Evolutionary conservation across 2,888 invertebrate species (phyloP), one percentile per base, ranked within the genome.

Genomic region (Brenthis hecate): DNA sequence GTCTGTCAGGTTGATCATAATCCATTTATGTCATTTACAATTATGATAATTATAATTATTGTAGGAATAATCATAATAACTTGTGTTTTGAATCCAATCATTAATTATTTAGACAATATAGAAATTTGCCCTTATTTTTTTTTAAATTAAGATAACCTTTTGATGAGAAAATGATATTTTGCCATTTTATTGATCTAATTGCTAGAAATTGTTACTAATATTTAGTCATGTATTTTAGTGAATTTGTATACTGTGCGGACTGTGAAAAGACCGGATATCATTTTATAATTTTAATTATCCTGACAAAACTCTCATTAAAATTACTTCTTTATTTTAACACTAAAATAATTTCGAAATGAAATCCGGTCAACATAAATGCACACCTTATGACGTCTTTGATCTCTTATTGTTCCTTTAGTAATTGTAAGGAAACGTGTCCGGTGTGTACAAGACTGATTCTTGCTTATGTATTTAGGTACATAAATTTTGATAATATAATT

Each of bases 371-470:
- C 47, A 61, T 28, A 23, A 48, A 62, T 69, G 73, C 72, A 72
- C 76, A 76, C 80, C 77, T 81, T 81, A 77, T 73, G 43, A 54
- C 61, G 56, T 56, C 74, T 76, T 80, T 87, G 91, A 91, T 91
- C 91, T 91, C 91, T 81, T 78, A 74, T 83, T 84, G 89, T 89
- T 88, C 88, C 88, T 89, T 77, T 89, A 86, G 77, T 86, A 82
- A 81, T 81, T 79, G 74, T 87, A 83, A 81, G 77, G 68, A 79
- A 73, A 76, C 76, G 79, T 74, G 73, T 76, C 76, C 71, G 75
- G 75, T 81, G 82, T 81, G 80, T 82, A 76, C 73, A 87, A 87
- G 89, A 73, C 74, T 74, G 74, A 74, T 69, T 63, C 66, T 69
- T 65, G 78, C 81, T 80, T 82, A 80, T 86, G 85, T 87, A 87